Conservation (phyloP, 2,113 vertebrate species). For the Corvus moneduloides region DNA sequence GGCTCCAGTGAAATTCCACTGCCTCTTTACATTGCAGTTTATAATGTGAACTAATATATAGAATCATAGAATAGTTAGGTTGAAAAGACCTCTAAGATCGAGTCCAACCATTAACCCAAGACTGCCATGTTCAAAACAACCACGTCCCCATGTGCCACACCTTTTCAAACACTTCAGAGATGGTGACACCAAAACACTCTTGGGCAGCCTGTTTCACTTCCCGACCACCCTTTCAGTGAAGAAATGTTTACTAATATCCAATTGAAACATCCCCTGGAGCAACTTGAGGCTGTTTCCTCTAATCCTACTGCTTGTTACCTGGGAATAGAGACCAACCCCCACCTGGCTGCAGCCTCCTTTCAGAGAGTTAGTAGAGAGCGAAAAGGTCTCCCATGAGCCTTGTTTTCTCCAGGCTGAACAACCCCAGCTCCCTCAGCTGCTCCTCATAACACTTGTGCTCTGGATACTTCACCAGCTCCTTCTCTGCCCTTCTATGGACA, state of each 20-base stretch:
- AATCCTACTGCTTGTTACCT: background rate
- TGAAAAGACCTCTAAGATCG: background rate
- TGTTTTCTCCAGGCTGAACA: background rate
- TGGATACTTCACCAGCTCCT: background rate
- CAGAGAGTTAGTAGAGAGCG: rapidly evolving
- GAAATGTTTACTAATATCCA: background rate
- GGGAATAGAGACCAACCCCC: background rate
- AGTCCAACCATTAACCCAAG: background rate
- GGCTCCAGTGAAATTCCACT: background rate
- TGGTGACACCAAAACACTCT: too few species aligned
- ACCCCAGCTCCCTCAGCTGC: background rate
- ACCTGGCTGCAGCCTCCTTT: background rate
- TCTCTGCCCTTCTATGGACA: background rate
- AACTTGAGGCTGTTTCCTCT: background rate
- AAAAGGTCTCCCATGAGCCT: background rate
- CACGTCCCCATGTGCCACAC: too few species aligned
- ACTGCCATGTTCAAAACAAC: background rate
- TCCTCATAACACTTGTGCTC: background rate
- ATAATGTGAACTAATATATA: background rate
- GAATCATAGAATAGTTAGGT: background rate
- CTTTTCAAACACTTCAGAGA: background rate
- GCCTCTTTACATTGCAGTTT: background rate
- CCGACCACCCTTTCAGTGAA: background rate
- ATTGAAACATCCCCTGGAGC: background rate
- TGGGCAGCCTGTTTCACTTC: background rate